A percentile compares a stretch with the other conserved stretches of the same genome.
Evolutionary conservation across 2,113 vertebrate species (phyloP).

Genomic region (Polypterus senegalus): DNA sequence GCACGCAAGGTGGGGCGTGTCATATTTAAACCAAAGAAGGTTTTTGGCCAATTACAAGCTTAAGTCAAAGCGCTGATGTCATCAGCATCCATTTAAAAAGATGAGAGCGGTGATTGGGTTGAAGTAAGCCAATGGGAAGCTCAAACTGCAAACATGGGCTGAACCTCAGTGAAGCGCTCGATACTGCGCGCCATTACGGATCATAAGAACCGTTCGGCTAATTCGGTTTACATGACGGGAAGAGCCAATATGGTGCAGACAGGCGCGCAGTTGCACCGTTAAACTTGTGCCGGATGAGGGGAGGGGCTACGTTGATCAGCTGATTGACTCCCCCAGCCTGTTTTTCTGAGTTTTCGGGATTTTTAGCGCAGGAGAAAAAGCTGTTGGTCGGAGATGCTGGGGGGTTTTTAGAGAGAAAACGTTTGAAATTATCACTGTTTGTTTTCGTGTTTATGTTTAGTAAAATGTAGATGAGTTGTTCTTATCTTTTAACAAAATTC

Average conservation of each 20-base stretch:
- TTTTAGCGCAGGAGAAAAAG: no score
- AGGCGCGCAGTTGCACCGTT: no score
- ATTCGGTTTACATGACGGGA: no score
- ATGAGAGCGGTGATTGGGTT: conserved; percentile 22
- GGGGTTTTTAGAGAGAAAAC: no score
- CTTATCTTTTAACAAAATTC: conserved; percentile 21
- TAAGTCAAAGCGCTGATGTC: conserved; percentile 33
- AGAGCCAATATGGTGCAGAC: no score
- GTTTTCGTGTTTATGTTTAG: no score
- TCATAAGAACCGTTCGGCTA: conserved; percentile 9
- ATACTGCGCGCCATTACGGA: conserved; percentile 29
- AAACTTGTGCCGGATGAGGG: no score
- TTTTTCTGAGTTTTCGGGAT: no score
- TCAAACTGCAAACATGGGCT: conserved; percentile 12
- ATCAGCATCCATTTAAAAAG: conserved; percentile 23
- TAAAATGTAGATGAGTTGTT: background rate
- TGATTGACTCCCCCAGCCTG: no score
- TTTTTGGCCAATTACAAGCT: background rate
- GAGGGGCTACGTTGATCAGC: no score
- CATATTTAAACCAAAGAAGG: background rate
- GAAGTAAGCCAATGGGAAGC: conserved; percentile 20
- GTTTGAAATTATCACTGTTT: no score
- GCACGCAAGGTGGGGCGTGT: conserved; percentile 8
- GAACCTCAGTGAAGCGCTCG: background rate
- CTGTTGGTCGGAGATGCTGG: no score